Percentiles rank a stretch among this genome's conserved stretches.
Conservation (phyloP, 2,888 invertebrate genomes). For the Volucella zonaria region DNA sequence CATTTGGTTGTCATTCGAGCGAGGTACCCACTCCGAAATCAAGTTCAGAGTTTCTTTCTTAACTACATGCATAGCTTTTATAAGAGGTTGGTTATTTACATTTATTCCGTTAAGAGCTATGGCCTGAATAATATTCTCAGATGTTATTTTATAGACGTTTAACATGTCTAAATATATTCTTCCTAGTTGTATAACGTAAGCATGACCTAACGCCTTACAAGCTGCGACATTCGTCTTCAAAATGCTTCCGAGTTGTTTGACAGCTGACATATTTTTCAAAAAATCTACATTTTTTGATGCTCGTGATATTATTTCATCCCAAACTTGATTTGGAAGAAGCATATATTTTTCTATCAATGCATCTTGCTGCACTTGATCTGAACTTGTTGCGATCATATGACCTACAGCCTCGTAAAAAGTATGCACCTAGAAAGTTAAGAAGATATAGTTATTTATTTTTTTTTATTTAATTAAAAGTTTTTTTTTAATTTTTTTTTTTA, state of each 20-base stretch:
- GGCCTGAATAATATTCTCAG: slow-evolving; percentile 96
- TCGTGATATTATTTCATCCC: slow-evolving; percentile 99
- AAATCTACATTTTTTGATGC: slow-evolving; percentile 98
- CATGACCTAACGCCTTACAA: slow-evolving; percentile 98
- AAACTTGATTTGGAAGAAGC: slow-evolving; percentile 97
- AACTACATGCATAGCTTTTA: slow-evolving; percentile 98
- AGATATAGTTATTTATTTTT: too few relatives aligned
- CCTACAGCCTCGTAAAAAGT: slow-evolving; percentile 99
- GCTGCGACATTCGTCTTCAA: slow-evolving; percentile 99
- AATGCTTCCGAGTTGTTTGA: slow-evolving; percentile 98
- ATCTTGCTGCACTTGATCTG: slow-evolving; percentile 95
- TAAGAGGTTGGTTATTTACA: slow-evolving; percentile 98
- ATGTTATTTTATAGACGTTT: slow-evolving; percentile 99
- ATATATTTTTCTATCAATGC: slow-evolving; percentile 98
- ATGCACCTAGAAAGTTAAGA: slow-evolving; percentile 84
- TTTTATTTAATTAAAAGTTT: too few relatives aligned
- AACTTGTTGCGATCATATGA: slow-evolving; percentile 98
- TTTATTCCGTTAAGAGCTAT: slow-evolving; percentile 96
- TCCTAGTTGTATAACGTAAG: slow-evolving; percentile 96
- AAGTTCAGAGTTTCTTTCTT: slow-evolving; percentile 99
- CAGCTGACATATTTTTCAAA: slow-evolving; percentile 96
- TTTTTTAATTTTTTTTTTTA: too few relatives aligned
- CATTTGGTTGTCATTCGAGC: slow-evolving; percentile 94
- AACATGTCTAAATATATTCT: slow-evolving; percentile 99
- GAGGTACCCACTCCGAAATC: slow-evolving; percentile 97